Conservation (phyloP, 2,797 vertebrate genomes). For the Sebastiscus albofasciatus region DNA sequence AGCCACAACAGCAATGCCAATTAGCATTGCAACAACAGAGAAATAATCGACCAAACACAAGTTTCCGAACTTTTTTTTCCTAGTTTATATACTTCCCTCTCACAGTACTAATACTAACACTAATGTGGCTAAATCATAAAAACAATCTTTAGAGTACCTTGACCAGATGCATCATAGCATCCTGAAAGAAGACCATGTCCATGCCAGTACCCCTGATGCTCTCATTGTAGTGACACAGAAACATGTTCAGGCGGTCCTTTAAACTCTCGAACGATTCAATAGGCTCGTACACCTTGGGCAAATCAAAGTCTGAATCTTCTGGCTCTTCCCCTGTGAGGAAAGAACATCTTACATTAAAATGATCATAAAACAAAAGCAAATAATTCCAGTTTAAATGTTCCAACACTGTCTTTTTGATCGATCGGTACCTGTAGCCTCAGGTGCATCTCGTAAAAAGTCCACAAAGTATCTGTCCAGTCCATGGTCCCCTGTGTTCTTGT, state of each 20-base stretch:
- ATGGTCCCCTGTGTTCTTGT: conserved; percentile 70
- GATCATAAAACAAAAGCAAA: neutral
- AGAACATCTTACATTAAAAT: neutral
- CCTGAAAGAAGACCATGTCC: conserved; percentile 96
- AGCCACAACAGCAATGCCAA: too few relatives aligned
- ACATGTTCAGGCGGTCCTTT: conserved; percentile 87
- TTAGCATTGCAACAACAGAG: too few relatives aligned
- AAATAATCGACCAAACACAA: too few relatives aligned
- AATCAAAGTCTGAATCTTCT: conserved; percentile 84
- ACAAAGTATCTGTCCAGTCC: conserved; percentile 89
- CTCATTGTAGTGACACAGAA: conserved; percentile 90
- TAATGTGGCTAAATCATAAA: neutral
- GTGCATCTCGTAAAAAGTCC: conserved; percentile 92
- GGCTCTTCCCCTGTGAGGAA: conserved; percentile 86
- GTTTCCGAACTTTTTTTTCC: too few relatives aligned
- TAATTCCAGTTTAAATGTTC: neutral
- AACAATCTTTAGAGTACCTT: conserved; percentile 84
- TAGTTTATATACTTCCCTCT: too few relatives aligned
- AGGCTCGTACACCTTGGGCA: conserved; percentile 93
- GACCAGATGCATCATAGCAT: conserved; percentile 94
- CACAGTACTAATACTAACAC: neutral
- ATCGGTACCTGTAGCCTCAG: conserved; percentile 88
- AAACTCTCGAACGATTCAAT: conserved; percentile 87
- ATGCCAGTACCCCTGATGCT: conserved; percentile 89
- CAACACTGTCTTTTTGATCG: neutral